Evolutionary conservation across 2,888 invertebrate genomes (phyloP).

Genomic region (Lepeophtheirus nordmannii): DNA sequence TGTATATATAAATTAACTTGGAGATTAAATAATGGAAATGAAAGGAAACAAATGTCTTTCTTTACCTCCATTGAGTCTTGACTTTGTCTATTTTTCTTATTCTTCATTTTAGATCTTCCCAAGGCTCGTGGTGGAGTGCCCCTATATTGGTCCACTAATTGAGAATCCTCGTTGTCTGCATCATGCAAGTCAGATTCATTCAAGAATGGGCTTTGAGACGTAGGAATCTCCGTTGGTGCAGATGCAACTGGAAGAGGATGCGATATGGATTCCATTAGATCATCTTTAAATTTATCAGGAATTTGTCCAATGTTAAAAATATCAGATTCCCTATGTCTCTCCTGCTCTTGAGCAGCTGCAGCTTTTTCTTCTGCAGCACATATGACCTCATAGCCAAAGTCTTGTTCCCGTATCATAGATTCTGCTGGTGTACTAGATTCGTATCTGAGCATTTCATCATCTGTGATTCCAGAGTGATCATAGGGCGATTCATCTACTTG

Average conservation of each 20-base stretch:
- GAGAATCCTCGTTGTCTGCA: neutral
- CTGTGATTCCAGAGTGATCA: conserved; percentile 5
- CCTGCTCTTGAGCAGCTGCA: neutral
- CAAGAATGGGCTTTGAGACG: neutral
- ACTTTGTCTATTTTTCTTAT: neutral
- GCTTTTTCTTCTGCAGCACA: neutral
- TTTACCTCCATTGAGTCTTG: conserved; percentile 4
- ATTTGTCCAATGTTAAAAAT: neutral
- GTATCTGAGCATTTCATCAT: conserved; percentile 11
- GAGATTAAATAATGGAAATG: too few species aligned
- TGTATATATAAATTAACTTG: too few species aligned
- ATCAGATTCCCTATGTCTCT: neutral
- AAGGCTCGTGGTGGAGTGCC: conserved; percentile 11
- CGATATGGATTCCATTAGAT: neutral
- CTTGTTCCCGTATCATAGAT: conserved; percentile 7
- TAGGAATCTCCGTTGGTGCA: neutral
- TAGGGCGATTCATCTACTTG: neutral
- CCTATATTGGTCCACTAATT: conserved; percentile 13
- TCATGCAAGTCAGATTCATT: neutral
- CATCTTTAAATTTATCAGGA: conserved; percentile 1
- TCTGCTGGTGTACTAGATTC: conserved; percentile 6
- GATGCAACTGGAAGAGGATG: neutral
- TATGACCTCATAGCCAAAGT: conserved; percentile 22
- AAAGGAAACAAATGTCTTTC: neutral
- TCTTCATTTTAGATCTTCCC: conserved; percentile 13